These are phyloP conservation scores for Cetoscarus ocellatus DNA, from an alignment of 2,797 vertebrate genomes.

Conservation along the genomic window DNA sequence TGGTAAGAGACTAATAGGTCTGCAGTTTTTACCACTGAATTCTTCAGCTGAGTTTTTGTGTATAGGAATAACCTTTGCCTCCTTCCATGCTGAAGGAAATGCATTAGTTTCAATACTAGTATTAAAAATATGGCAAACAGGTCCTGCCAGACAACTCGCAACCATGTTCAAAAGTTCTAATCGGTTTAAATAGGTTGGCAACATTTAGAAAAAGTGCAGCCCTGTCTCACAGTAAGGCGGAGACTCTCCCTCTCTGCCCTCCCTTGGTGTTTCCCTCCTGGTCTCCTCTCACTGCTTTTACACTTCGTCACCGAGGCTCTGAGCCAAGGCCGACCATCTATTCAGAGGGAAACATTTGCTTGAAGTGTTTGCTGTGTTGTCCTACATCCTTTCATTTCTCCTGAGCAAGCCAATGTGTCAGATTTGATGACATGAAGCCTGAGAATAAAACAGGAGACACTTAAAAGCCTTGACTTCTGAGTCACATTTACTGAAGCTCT, in stretches of 20 bases:
- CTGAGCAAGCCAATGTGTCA: constrained; percentile 19
- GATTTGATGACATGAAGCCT: constrained; percentile 36
- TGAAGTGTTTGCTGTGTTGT: constrained; percentile 38
- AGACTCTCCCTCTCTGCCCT: constrained; percentile 23
- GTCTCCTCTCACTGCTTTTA: constrained; percentile 38
- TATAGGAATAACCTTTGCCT: too few species aligned
- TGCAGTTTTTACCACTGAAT: too few species aligned
- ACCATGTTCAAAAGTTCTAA: too few species aligned
- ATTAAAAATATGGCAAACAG: too few species aligned
- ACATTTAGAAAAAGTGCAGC: too few species aligned
- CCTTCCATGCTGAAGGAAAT: too few species aligned
- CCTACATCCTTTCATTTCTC: constrained; percentile 25
- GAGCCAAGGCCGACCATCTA: constrained; percentile 56
- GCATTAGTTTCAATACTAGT: too few species aligned
- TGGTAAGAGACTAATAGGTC: too few species aligned
- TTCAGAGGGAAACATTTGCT: constrained; percentile 42
- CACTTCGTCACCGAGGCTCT: constrained; percentile 43
- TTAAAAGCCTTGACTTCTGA: constrained; percentile 51
- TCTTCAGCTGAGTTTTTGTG: too few species aligned
- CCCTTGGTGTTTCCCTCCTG: constrained; percentile 16
- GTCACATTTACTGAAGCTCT: constrained; percentile 37
- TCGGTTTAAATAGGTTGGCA: too few species aligned
- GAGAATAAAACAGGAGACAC: constrained; percentile 3
- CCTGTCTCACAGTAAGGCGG: constrained; percentile 7
- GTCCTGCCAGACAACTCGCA: too few species aligned